These are phyloP conservation scores for Myotis vivesi DNA, from an alignment of 2,797 vertebrate genomes.

Conservation along the genomic window DNA sequence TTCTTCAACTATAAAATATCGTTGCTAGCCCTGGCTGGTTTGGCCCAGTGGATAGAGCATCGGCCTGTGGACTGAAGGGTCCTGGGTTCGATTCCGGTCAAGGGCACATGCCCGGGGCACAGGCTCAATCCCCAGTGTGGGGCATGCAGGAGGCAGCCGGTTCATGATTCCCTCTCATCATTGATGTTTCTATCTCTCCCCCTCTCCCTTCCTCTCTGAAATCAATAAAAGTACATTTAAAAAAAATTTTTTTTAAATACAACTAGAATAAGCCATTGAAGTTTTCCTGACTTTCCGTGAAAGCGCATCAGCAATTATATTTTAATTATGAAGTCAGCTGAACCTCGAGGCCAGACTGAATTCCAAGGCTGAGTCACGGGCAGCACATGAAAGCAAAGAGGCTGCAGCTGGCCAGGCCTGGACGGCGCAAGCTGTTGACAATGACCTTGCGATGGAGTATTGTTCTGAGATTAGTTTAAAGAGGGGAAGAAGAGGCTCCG, in stretches of 20 bases:
- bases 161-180: too few relatives aligned
- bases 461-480: slow-evolving; percentile 82
- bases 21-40: slow-evolving; percentile 34
- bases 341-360: slow-evolving; percentile 77
- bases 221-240: too few relatives aligned
- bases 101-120: too few relatives aligned
- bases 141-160: too few relatives aligned
- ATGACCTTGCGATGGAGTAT: slow-evolving; percentile 76
- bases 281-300: slow-evolving; percentile 72
- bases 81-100: too few relatives aligned
- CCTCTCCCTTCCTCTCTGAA: too few relatives aligned
- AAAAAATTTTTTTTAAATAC: neutral
- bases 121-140: too few relatives aligned
- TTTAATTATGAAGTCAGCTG: slow-evolving; percentile 83
- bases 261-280: slow-evolving; percentile 74
- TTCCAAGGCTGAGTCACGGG: slow-evolving; percentile 78
- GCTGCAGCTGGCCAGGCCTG: slow-evolving; percentile 79
- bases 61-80: too few relatives aligned
- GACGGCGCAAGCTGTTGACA: slow-evolving; percentile 81
- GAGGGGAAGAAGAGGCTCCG: slow-evolving; percentile 73
- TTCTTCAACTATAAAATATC: slow-evolving; percentile 76
- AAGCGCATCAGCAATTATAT: slow-evolving; percentile 83
- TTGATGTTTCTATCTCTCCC: too few relatives aligned
- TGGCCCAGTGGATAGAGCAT: too few relatives aligned
- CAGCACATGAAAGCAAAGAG: slow-evolving; percentile 77